Evolutionary conservation across 2,888 invertebrate genomes (phyloP).

Genomic region (Agonopterix arenella): DNA sequence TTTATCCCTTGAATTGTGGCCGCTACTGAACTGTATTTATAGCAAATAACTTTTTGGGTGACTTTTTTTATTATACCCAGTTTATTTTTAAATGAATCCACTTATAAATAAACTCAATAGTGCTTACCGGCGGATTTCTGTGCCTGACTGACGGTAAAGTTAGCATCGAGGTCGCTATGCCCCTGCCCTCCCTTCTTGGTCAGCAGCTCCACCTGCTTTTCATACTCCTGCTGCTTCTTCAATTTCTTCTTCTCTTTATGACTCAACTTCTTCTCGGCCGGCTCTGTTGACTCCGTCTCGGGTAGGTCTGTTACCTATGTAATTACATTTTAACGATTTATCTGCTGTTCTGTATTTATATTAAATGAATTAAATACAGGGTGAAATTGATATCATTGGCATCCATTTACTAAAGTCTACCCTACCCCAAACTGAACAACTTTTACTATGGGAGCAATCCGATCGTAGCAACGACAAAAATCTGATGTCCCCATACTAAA

Average conservation of each 20-base stretch:
- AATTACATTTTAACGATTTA: background rate
- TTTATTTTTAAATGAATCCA: background rate
- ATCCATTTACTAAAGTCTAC: too few species aligned
- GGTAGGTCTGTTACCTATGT: slow-evolving; percentile 30
- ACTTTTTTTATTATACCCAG: too few species aligned
- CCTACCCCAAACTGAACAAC: too few species aligned
- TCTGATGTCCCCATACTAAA: too few species aligned
- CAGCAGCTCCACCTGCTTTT: slow-evolving; percentile 89
- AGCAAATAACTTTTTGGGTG: too few species aligned
- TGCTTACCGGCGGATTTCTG: slow-evolving; percentile 80
- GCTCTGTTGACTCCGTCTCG: slow-evolving; percentile 42
- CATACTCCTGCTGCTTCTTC: slow-evolving; percentile 92
- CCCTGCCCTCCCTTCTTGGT: slow-evolving; percentile 93
- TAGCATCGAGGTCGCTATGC: slow-evolving; percentile 92
- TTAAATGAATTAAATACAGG: too few species aligned
- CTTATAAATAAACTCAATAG: background rate
- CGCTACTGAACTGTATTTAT: too few species aligned
- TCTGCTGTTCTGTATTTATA: too few species aligned
- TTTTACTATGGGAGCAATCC: too few species aligned
- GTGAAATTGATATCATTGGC: too few species aligned
- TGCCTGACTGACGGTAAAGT: slow-evolving; percentile 96
- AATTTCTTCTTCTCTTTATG: slow-evolving; percentile 95
- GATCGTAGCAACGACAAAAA: too few species aligned
- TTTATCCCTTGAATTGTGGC: too few species aligned
- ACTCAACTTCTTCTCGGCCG: slow-evolving; percentile 84